A percentile compares a stretch with the other conserved stretches of the same genome.
phyloP scores from a whole-genome alignment of 2,797 vertebrate genomes.

The Micromesistius poutassou region DNA sequence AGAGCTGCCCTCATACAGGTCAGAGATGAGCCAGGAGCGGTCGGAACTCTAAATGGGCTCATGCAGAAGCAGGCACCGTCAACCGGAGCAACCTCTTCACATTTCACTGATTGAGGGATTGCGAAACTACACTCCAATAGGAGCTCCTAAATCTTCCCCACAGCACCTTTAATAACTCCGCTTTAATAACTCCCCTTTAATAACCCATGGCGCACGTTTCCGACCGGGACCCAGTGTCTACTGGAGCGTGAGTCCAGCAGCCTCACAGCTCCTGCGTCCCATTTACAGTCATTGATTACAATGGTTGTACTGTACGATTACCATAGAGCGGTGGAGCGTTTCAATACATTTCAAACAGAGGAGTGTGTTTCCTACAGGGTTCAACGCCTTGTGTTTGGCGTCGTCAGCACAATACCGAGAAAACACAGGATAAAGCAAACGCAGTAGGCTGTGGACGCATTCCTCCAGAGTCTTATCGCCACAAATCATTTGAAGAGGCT shows the following conservation, averaged over 20 bases:
- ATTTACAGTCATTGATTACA: background rate
- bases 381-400: background rate
- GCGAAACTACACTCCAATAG: background rate
- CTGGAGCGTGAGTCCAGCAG: too few relatives aligned
- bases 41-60: too few relatives aligned
- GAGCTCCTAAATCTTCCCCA: background rate
- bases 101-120: too few relatives aligned
- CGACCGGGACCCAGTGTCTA: too few relatives aligned
- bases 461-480: background rate
- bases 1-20: too few relatives aligned
- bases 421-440: background rate
- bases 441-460: background rate
- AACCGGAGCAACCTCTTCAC: too few relatives aligned
- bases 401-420: background rate
- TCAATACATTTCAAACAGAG: background rate
- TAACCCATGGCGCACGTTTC: background rate
- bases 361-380: background rate
- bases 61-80: too few relatives aligned
- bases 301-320: background rate
- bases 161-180: constrained; percentile 1
- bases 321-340: background rate
- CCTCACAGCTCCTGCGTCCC: background rate
- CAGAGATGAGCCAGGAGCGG: too few relatives aligned
- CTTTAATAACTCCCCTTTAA: too few relatives aligned
- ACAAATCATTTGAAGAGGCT: background rate